Percentiles rank a stretch among this genome's conserved stretches.
Evolutionary conservation across 35 echinoderm and acorn worm species (phyloP).

Genomic region (Holothuria glaberrima): DNA sequence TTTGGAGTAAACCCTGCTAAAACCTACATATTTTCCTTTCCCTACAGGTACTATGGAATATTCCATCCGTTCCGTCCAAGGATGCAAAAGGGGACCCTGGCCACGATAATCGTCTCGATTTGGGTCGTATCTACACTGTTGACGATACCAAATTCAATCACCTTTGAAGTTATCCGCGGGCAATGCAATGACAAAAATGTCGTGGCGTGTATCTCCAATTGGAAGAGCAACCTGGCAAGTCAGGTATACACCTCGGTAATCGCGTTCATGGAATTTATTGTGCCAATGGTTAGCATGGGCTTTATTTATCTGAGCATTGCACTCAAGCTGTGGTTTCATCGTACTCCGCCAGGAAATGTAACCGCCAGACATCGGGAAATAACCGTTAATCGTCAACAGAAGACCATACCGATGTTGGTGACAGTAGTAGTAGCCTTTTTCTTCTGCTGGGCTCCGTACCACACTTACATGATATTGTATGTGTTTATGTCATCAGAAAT

Average conservation of each 20-base stretch:
- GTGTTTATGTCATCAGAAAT: conserved; percentile 64
- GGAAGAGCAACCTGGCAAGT: conserved; percentile 53
- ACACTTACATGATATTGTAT: conserved; percentile 76
- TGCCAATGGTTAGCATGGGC: conserved; percentile 90
- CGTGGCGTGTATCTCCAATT: conserved; percentile 62
- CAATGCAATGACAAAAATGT: conserved; percentile 56
- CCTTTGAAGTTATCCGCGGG: not conserved
- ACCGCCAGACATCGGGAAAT: conserved; percentile 85
- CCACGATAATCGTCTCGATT: conserved; percentile 65
- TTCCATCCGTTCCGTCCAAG: conserved; percentile 92
- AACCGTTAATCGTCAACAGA: conserved; percentile 83
- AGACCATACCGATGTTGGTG: conserved; percentile 96
- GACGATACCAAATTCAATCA: conserved; percentile 78
- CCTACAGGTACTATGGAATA: conserved; percentile 91
- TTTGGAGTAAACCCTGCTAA: no score
- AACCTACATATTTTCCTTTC: not conserved
- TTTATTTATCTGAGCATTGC: conserved; percentile 93
- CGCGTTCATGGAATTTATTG: conserved; percentile 72
- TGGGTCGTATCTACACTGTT: conserved; percentile 83
- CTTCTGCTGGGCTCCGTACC: conserved; percentile 90
- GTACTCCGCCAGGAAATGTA: conserved; percentile 82
- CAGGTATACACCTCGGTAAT: conserved; percentile 72
- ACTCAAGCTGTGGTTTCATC: conserved; percentile 87
- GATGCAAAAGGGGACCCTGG: conserved; percentile 82
- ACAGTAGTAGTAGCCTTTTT: conserved; percentile 94